Evolutionary conservation across 2,113 vertebrate genomes (phyloP).

Genomic region (Centropus bengalensis): DNA sequence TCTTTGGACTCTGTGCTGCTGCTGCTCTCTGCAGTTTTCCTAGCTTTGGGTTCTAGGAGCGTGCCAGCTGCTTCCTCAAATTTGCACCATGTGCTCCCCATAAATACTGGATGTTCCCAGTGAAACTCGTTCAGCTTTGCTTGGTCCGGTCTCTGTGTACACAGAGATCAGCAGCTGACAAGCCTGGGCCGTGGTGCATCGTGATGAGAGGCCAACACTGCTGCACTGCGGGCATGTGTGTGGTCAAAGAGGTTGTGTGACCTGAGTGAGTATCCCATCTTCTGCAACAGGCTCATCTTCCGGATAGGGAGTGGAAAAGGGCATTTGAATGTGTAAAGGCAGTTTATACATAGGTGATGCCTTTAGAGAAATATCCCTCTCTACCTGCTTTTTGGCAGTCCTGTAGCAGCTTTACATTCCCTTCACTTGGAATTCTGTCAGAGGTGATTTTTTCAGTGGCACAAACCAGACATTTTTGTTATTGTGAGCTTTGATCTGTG

Average conservation of each 20-base stretch:
- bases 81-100: neutral
- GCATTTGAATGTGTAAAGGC: neutral
- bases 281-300: neutral
- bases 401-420: neutral
- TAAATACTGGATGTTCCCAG: neutral
- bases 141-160: neutral
- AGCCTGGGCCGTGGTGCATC: accelerated
- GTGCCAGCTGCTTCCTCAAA: neutral
- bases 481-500: neutral
- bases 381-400: neutral
- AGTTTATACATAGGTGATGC: neutral
- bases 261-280: neutral
- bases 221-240: accelerated
- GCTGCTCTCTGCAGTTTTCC: neutral
- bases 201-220: neutral
- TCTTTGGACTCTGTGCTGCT: neutral
- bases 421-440: neutral
- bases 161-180: neutral
- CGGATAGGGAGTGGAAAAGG: accelerated
- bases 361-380: neutral
- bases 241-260: neutral
- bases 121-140: neutral
- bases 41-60: neutral
- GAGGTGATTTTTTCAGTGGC: neutral
- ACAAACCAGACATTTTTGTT: neutral